Evolutionary conservation across 1,140 invertebrate species (phyloP), one percentile per base, ranked within the genome.

Genomic region (Rhyacophila brunnea): DNA sequence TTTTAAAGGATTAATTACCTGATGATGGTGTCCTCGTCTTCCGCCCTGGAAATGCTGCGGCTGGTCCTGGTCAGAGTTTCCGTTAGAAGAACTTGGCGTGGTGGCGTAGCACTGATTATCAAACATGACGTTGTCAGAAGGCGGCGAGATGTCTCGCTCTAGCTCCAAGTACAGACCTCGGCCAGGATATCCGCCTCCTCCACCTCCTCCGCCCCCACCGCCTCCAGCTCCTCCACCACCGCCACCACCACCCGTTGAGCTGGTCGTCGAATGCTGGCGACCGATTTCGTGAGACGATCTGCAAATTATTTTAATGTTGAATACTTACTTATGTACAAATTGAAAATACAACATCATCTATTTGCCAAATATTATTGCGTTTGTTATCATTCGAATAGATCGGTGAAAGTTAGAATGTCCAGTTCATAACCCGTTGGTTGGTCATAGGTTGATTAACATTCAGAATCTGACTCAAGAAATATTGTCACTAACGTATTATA

Each of bases 91-190:
- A 66, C 91, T 93, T 13, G 92, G 92, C 28, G 92, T 95, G 10
- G 92, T 94, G 11, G 92, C 92, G 78, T 95, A 95, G 78, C 92
- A 94, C 69, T 93, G 91, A 78, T 94, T 93, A 81, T 95, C 92
- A 74, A 94, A 95, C 73, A 94, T 87, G 19, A 92, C 90, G 74
- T 93, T 92, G 74, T 95, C 92, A 44, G 92, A 94, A 1, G 92
- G 90, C 54, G 92, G 92, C 6, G 91, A 93, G 60, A 88, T 80
- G 69, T 92, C 91, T 49, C 87, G 80, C 74, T 92, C 89, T 74
- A 93, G 83, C 79, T 94, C 92, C 74, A 94, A 82, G 73, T 92
- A 93, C 57, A 93, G 79, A 59, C 87, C 85, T 19, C 84, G 81
- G 1, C 81, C 82, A 0, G 82, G 82, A 65, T 83, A 83, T 1